These are phyloP conservation scores for Dasypus novemcinctus DNA, from an alignment of 2,113 vertebrate genomes.

Conservation along the genomic window DNA sequence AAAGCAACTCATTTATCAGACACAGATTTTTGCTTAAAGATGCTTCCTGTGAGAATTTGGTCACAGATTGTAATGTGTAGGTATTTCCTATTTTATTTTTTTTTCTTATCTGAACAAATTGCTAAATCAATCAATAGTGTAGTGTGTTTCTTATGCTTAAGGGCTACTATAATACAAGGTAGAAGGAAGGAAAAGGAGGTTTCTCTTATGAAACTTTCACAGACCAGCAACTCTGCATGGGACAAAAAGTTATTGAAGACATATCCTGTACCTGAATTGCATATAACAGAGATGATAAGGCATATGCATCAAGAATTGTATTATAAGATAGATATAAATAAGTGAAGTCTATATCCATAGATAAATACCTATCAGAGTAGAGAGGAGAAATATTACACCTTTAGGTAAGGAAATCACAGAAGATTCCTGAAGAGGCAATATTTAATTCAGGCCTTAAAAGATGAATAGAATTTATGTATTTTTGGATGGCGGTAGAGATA, in stretches of 20 bases:
- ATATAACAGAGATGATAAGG: neutral
- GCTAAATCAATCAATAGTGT: neutral
- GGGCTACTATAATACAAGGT: neutral
- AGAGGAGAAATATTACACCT: neutral
- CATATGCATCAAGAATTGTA: neutral
- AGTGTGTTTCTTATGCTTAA: neutral
- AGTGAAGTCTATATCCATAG: neutral
- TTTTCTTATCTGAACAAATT: neutral
- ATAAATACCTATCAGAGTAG: neutral
- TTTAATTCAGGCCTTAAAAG: neutral
- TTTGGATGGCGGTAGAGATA: neutral
- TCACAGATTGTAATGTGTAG: rapidly evolving
- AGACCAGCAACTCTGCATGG: neutral
- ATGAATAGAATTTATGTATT: neutral
- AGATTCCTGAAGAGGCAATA: neutral
- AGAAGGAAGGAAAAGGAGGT: too few relatives aligned
- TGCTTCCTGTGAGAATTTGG: neutral
- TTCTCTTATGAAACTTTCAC: neutral
- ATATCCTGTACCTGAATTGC: neutral
- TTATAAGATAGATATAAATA: neutral
- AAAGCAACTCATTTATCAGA: neutral
- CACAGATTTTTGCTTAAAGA: neutral
- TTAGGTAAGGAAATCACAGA: neutral
- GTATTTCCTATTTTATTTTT: neutral
- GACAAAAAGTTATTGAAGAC: neutral